phyloP scores from a whole-genome alignment of 2,888 invertebrate species.

The Leucania comma region DNA sequence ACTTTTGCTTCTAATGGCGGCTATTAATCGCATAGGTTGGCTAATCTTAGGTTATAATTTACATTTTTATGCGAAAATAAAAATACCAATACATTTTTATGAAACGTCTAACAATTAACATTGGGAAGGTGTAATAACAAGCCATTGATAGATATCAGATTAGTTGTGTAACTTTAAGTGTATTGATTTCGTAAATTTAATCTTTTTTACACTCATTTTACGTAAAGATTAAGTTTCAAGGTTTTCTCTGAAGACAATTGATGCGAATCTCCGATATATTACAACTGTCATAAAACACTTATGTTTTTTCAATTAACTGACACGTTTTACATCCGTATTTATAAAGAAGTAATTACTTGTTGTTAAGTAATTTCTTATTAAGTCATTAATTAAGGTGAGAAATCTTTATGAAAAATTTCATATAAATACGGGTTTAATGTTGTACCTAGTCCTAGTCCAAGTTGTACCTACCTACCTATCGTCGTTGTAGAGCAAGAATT shows the following conservation, averaged over 20 bases:
- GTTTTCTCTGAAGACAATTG: conserved; percentile 17
- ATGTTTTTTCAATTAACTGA: neutral
- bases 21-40: neutral
- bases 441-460: too few relatives aligned
- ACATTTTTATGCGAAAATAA: conserved; percentile 59
- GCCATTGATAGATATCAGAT: neutral
- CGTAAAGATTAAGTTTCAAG: conserved; percentile 21
- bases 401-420: too few relatives aligned
- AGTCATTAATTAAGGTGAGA: too few relatives aligned
- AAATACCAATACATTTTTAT: conserved; percentile 50
- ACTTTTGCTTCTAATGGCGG: too few relatives aligned
- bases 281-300: neutral
- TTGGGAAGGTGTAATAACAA: conserved; percentile 18
- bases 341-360: too few relatives aligned
- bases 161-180: conserved; percentile 3
- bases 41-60: conserved; percentile 10
- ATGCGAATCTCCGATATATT: conserved; percentile 17
- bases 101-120: conserved; percentile 37
- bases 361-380: too few relatives aligned
- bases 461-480: too few relatives aligned
- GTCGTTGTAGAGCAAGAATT: too few relatives aligned
- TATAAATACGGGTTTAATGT: too few relatives aligned
- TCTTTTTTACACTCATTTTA: neutral
- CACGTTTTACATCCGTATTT: too few relatives aligned
- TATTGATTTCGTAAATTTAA: conserved; percentile 10